A percentile compares a stretch with the other conserved stretches of the same genome.
These are phyloP conservation scores for Xanthia togata DNA, from an alignment of 2,888 invertebrate genomes.

Conservation along the genomic window DNA sequence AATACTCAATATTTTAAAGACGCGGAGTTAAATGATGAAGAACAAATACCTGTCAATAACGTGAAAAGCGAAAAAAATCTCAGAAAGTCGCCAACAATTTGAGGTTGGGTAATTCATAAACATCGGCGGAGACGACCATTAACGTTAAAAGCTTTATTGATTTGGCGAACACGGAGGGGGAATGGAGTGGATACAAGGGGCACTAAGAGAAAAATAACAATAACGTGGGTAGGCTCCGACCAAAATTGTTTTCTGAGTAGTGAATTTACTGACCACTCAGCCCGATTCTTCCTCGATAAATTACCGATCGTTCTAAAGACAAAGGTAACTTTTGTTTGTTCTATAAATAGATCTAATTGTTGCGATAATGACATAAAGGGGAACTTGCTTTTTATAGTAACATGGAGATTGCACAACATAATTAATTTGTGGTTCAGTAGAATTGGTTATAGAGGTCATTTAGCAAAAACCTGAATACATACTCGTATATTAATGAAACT, in stretches of 20 bases:
- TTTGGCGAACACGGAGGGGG: conserved; percentile 71
- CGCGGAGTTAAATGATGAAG: conserved; percentile 3
- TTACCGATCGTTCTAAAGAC: conserved; percentile 9
- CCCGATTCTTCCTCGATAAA: conserved; percentile 16
- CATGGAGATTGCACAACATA: not conserved
- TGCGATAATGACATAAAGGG: not conserved
- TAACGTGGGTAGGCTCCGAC: conserved; percentile 38
- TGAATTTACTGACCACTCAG: conserved; percentile 39
- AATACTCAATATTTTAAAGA: conserved; percentile 4
- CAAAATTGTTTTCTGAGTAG: conserved; percentile 41
- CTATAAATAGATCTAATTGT: conserved; percentile 9
- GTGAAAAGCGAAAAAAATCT: conserved; percentile 22
- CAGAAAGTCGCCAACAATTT: conserved; percentile 28
- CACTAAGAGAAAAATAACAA: conserved; percentile 50
- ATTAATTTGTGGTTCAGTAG: not conserved
- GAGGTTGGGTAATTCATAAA: conserved; percentile 50
- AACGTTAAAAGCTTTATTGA: conserved; percentile 84
- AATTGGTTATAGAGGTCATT: not conserved
- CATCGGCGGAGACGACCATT: conserved; percentile 68
- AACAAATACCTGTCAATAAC: conserved; percentile 15
- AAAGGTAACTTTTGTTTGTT: conserved; percentile 23
- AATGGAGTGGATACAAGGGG: conserved; percentile 51
- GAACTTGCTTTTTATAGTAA: not conserved
- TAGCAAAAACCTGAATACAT: conserved; percentile 7
- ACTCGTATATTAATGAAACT: conserved; percentile 26